Percentiles rank a stretch among this genome's conserved stretches.
Evolutionary conservation across 2,797 vertebrate species (phyloP).

Genomic region (Sebastolobus altivelis): DNA sequence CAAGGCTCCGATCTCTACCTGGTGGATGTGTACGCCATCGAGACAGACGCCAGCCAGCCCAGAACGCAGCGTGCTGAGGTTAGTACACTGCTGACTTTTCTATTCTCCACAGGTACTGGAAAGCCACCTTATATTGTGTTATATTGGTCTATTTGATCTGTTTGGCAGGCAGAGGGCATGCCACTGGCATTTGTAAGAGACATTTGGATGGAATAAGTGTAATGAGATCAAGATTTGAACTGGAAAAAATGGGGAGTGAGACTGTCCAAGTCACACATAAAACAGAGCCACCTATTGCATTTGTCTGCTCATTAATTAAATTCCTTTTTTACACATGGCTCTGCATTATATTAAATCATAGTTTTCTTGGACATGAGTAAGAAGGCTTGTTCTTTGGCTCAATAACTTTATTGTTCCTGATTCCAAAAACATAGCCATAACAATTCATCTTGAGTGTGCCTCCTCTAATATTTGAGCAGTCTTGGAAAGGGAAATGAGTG

Average conservation of each 20-base stretch:
- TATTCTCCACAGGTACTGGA: conserved; percentile 45
- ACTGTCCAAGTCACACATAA: conserved; percentile 70
- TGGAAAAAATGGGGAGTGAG: conserved; percentile 47
- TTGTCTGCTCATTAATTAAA: conserved; percentile 70
- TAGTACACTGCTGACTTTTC: conserved; percentile 68
- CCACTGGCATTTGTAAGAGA: conserved; percentile 68
- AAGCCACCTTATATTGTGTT: conserved; percentile 39
- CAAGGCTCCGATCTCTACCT: conserved; percentile 94
- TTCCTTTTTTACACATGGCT: conserved; percentile 55
- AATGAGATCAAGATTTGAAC: conserved; percentile 71
- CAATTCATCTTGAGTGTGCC: conserved; percentile 60
- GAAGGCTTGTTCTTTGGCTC: conserved; percentile 72
- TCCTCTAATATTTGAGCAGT: conserved; percentile 61
- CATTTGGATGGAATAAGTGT: conserved; percentile 73
- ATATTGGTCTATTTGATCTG: conserved; percentile 50
- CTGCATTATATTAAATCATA: conserved; percentile 73
- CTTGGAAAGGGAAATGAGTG: conserved; percentile 62
- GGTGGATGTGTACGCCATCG: conserved; percentile 97
- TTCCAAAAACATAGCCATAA: conserved; percentile 65
- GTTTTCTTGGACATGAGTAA: conserved; percentile 70
- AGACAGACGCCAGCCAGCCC: conserved; percentile 90
- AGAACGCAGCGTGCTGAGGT: conserved; percentile 96
- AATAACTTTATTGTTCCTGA: conserved; percentile 71
- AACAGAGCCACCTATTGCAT: conserved; percentile 68
- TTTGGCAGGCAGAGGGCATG: conserved; percentile 65